These are phyloP conservation scores for Hydropsyche tenuis DNA, from an alignment of 1,140 invertebrate genomes.

Conservation along the genomic window DNA sequence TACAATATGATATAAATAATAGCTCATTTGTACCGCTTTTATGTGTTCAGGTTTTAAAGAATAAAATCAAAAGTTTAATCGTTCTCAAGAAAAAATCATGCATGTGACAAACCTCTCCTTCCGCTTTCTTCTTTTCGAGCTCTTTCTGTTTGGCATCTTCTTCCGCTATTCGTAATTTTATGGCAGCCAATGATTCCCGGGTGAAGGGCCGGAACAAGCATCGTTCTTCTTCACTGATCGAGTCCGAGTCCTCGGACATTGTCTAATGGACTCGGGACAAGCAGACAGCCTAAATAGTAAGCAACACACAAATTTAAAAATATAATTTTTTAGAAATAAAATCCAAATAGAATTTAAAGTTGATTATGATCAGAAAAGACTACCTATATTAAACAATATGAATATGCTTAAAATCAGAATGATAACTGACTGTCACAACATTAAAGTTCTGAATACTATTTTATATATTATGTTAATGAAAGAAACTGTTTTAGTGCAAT, in stretches of 20 bases:
- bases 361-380: too few species aligned
- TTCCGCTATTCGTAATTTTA: slow-evolving; percentile 91
- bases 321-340: too few species aligned
- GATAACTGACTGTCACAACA: too few species aligned
- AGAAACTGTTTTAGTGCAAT: too few species aligned
- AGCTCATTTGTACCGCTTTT: slow-evolving; percentile 8
- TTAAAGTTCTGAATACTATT: too few species aligned
- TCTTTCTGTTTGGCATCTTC: slow-evolving; percentile 95
- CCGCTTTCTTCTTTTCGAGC: slow-evolving; percentile 93
- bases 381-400: too few species aligned
- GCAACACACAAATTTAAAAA: background rate
- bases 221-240: slow-evolving; percentile 90
- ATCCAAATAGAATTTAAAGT: too few species aligned
- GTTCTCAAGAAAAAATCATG: slow-evolving; percentile 4
- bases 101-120: slow-evolving; percentile 80
- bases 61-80: background rate
- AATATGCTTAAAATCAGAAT: too few species aligned
- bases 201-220: slow-evolving; percentile 97
- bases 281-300: slow-evolving; percentile 60
- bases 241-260: slow-evolving; percentile 90
- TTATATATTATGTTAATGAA: too few species aligned
- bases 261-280: slow-evolving; percentile 67
- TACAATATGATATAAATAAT: slow-evolving; percentile 13
- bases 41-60: slow-evolving; percentile 3
- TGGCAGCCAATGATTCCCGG: slow-evolving; percentile 91